Conservation (phyloP, 2,113 vertebrate genomes). For the Cichladusa arquata region DNA sequence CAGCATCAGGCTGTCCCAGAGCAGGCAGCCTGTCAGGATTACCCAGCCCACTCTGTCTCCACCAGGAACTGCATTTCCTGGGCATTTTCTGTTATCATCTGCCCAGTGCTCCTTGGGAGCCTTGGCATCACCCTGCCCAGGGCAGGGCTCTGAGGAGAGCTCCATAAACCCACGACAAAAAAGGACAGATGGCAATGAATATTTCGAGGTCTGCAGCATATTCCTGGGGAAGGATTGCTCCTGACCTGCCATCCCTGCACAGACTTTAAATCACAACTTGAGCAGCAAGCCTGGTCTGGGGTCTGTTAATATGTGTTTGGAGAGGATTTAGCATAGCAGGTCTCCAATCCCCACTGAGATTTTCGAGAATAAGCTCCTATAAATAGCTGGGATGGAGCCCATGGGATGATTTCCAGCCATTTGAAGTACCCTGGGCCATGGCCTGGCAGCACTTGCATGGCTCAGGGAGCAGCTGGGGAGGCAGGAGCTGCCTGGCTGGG, state of each 20-base stretch:
- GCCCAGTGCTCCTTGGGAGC: accelerated
- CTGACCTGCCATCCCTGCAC: accelerated
- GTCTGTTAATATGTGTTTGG: background rate
- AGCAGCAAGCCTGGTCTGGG: background rate
- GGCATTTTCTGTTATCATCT: background rate
- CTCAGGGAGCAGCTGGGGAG: background rate
- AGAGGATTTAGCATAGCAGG: slow-evolving; percentile 16
- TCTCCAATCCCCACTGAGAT: background rate
- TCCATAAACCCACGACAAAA: background rate
- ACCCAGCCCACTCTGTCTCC: background rate
- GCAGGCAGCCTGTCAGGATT: background rate
- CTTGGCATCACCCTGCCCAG: background rate
- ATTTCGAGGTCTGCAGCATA: background rate
- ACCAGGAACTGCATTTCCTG: background rate
- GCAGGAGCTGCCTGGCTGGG: background rate
- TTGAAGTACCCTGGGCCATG: accelerated
- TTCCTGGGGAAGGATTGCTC: background rate
- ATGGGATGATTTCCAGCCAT: background rate
- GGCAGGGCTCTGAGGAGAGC: background rate
- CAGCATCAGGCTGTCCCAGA: background rate
- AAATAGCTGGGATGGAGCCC: background rate
- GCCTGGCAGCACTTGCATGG: background rate
- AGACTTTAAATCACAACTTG: background rate
- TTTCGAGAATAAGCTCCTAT: background rate
- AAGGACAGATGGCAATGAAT: background rate